Evolutionary conservation across 2,888 invertebrate species (phyloP).

Genomic region (Platynereis dumerilii): DNA sequence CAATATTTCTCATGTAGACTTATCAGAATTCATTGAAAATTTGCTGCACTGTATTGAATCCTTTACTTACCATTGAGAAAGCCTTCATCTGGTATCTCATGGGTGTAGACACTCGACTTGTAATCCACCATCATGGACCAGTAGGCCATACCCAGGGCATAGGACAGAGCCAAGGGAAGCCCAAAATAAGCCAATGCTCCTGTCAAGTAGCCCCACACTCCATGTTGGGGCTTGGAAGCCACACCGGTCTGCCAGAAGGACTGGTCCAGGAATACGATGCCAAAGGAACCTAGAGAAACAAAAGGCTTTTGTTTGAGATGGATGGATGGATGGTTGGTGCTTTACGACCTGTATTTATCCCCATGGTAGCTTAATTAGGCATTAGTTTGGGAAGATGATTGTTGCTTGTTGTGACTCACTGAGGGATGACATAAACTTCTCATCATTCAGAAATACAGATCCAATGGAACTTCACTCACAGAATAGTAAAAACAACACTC

Average conservation of each 20-base stretch:
- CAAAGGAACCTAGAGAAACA: slow-evolving; percentile 33
- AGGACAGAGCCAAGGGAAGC: slow-evolving; percentile 32
- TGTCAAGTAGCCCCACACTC: slow-evolving; percentile 36
- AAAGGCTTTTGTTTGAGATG: background rate
- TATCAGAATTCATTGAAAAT: no score
- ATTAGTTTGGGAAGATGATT: background rate
- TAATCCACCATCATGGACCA: slow-evolving; percentile 21
- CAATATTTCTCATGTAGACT: no score
- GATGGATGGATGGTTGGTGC: no score
- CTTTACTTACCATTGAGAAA: no score
- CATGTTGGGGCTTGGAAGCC: slow-evolving; percentile 33
- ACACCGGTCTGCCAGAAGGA: slow-evolving; percentile 38
- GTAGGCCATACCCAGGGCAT: slow-evolving; percentile 37
- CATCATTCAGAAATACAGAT: no score
- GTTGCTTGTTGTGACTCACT: background rate
- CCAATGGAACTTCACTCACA: no score
- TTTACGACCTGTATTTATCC: background rate
- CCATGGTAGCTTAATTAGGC: background rate
- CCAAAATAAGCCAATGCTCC: slow-evolving; percentile 37
- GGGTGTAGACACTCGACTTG: background rate
- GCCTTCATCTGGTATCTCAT: background rate
- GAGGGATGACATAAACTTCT: no score
- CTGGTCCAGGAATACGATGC: slow-evolving; percentile 38
- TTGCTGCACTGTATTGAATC: no score
- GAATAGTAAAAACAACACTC: no score